These are phyloP conservation scores for Fratercula arctica DNA, from an alignment of 2,797 vertebrate species.

Conservation along the genomic window DNA sequence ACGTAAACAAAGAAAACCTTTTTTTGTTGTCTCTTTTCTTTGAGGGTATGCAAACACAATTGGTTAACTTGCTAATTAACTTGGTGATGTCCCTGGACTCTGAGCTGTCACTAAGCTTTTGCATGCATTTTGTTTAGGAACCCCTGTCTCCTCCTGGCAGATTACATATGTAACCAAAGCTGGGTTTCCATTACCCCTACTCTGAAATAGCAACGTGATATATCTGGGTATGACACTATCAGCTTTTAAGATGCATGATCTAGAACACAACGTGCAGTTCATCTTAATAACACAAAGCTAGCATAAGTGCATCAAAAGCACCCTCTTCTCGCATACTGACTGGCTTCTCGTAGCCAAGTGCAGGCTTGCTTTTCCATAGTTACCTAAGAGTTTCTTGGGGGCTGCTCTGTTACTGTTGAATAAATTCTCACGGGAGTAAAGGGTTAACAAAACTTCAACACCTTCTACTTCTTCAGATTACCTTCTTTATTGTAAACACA, in stretches of 20 bases:
- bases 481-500: constrained; percentile 32
- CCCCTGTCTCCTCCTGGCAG: not conserved
- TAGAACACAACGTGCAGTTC: not conserved
- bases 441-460: constrained; percentile 2
- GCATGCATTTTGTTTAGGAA: not conserved
- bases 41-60: not conserved
- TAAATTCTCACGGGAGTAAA: not conserved
- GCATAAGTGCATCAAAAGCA: not conserved
- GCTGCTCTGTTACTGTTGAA: not conserved
- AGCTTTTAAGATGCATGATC: not conserved
- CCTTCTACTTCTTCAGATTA: not conserved
- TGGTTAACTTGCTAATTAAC: constrained; percentile 24
- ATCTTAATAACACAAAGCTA: not conserved
- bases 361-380: not conserved
- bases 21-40: not conserved
- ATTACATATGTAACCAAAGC: not conserved
- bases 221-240: not conserved
- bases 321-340: not conserved
- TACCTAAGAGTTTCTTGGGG: not conserved
- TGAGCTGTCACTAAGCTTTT: constrained; percentile 17
- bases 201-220: not conserved
- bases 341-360: not conserved
- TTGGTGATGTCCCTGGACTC: constrained; percentile 39
- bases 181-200: not conserved
- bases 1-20: not conserved